Base-by-base conservation (phyloP, 1,140 invertebrate species). In the Conopomorpha cramerella region DNA sequence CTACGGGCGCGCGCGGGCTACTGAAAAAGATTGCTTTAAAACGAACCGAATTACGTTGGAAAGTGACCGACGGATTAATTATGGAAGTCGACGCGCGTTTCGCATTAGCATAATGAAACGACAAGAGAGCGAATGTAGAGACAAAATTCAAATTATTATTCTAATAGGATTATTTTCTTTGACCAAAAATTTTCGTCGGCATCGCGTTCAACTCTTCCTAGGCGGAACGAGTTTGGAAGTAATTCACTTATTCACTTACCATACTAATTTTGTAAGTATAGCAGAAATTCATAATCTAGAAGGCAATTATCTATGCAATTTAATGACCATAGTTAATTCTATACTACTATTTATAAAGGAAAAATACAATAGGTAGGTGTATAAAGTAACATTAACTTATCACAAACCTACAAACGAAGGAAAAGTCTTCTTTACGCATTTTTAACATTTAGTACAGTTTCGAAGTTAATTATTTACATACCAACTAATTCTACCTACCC, bases 21-120 rank as follows among this genome's bases (percentile, higher is more conserved):
- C 49, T 47, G 55, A 57, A 67, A 63, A 66, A 71, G 63, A 74
- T 70, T 74, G 59, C 45, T 49, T 53, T 46, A 55, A 55, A 65
- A 67, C 51, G 52, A 53, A 50, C 31, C 34, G 57, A 57, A 66
- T 72, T 64, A n/a, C n/a, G n/a, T n/a, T n/a, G n/a, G n/a, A n/a
- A 65, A 72, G 51, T 57, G 64, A 61, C 56, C 57, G 48, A 42
- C 40, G 46, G 49, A 46, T 67, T 65, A 58, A 43, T 41, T 49
- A 43, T 30, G 38, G 47, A 45, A 49, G n/a, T n/a, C n/a, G n/a
- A n/a, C n/a, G n/a, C n/a, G n/a, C n/a, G n/a, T n/a, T n/a, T n/a
- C n/a, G n/a, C n/a, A n/a, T n/a, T n/a, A n/a, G n/a, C n/a, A n/a
- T n/a, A n/a, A n/a, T n/a, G n/a, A n/a, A n/a, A n/a, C n/a, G n/a